Evolutionary conservation across 2,888 invertebrate genomes (phyloP).

Genomic region (Eumacrocentrus americanus): DNA sequence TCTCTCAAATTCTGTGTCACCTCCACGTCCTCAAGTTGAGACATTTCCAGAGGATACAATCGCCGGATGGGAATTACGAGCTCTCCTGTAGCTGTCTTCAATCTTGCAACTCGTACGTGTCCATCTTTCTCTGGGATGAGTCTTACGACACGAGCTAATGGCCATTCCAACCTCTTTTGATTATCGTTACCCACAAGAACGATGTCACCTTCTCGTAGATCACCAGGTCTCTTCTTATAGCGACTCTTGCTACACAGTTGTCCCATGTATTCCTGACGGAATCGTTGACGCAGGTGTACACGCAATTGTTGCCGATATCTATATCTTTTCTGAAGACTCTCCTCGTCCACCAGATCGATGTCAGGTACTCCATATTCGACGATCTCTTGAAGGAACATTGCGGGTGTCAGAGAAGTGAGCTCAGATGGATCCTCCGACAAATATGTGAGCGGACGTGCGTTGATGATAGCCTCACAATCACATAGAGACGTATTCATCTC

Average conservation of each 20-base stretch:
- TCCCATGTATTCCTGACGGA: constrained; percentile 33
- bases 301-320: constrained; percentile 17
- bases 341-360: constrained; percentile 18
- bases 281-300: constrained; percentile 27
- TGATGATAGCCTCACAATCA: constrained; percentile 50
- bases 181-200: constrained; percentile 1
- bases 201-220: background rate
- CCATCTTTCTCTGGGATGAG: constrained; percentile 31
- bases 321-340: constrained; percentile 1
- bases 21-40: too few relatives aligned
- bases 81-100: constrained; percentile 8
- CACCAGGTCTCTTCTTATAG: background rate
- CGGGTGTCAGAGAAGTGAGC: constrained; percentile 33
- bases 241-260: background rate
- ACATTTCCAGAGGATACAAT: background rate
- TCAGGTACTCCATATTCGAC: constrained; percentile 29
- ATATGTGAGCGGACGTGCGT: constrained; percentile 51
- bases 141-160: constrained; percentile 32
- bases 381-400: constrained; percentile 34
- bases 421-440: constrained; percentile 35
- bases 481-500: constrained; percentile 45
- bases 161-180: constrained; percentile 35
- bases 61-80: constrained; percentile 1
- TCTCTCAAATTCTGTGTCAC: too few relatives aligned
- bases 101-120: background rate